These are phyloP conservation scores for Bucorvus abyssinicus DNA, from an alignment of 2,797 vertebrate genomes.

Conservation along the genomic window DNA sequence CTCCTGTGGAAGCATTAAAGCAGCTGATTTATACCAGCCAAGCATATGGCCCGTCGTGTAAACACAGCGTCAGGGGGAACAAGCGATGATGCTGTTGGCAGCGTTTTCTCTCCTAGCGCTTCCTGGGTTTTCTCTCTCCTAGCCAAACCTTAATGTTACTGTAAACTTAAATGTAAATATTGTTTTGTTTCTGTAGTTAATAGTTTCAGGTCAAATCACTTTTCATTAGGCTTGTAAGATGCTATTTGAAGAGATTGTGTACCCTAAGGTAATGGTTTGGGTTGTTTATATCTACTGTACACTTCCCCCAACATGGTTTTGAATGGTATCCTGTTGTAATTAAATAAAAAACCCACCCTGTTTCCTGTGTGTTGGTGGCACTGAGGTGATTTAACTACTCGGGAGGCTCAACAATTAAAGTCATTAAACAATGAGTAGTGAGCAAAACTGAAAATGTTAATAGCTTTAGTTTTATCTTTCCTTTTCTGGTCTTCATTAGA, in stretches of 20 bases:
- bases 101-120: neutral
- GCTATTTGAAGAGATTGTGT: slow-evolving; percentile 25
- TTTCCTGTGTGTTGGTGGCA: slow-evolving; percentile 68
- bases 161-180: slow-evolving; percentile 62
- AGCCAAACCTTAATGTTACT: slow-evolving; percentile 12
- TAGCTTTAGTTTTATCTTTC: slow-evolving; percentile 59
- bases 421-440: slow-evolving; percentile 34
- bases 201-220: slow-evolving; percentile 59
- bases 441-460: slow-evolving; percentile 58
- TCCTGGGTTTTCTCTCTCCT: slow-evolving; percentile 34
- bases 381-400: slow-evolving; percentile 41
- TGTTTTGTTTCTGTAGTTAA: slow-evolving; percentile 39
- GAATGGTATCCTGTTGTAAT: slow-evolving; percentile 63
- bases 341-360: slow-evolving; percentile 24
- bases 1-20: neutral
- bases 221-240: slow-evolving; percentile 61
- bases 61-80: neutral
- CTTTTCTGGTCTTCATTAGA: slow-evolving; percentile 57
- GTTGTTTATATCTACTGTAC: slow-evolving; percentile 62
- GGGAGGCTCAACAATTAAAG: slow-evolving; percentile 45
- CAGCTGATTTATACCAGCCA: slow-evolving; percentile 11
- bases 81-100: neutral
- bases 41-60: neutral
- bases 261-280: slow-evolving; percentile 58
- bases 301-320: slow-evolving; percentile 40